These are phyloP conservation scores for Xanthorhoe spadicearia DNA, from an alignment of 2,888 invertebrate species.

Conservation along the genomic window DNA sequence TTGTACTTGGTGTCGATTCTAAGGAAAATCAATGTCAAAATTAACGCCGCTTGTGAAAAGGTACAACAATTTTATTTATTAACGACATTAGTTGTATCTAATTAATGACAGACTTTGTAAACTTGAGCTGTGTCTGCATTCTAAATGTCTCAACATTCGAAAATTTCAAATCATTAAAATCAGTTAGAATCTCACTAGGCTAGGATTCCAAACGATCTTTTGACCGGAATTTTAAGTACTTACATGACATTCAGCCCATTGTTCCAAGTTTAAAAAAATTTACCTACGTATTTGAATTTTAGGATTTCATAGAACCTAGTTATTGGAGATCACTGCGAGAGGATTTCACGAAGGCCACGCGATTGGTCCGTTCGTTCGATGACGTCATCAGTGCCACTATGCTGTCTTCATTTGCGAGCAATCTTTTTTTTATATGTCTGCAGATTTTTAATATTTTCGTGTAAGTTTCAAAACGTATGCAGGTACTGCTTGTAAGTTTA, in stretches of 20 bases:
- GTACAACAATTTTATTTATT: conserved; percentile 46
- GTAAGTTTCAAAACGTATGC: conserved; percentile 69
- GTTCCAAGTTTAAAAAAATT: no score
- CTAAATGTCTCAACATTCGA: no score
- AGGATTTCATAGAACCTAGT: conserved; percentile 54
- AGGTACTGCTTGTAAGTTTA: neutral
- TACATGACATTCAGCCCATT: no score
- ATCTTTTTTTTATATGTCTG: conserved; percentile 88
- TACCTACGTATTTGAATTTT: conserved; percentile 33
- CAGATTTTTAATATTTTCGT: conserved; percentile 86
- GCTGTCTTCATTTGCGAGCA: conserved; percentile 86
- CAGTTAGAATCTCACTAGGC: no score
- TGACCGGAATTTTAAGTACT: no score
- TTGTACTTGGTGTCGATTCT: conserved; percentile 86
- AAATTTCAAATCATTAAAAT: no score
- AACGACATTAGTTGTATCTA: no score
- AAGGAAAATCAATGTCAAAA: conserved; percentile 81
- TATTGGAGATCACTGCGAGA: conserved; percentile 73
- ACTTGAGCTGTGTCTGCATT: no score
- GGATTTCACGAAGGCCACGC: conserved; percentile 86
- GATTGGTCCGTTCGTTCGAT: conserved; percentile 84
- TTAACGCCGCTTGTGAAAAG: conserved; percentile 55
- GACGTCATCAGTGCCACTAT: conserved; percentile 84
- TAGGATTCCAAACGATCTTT: no score
- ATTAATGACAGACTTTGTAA: neutral